Base-by-base conservation (phyloP, 2,888 invertebrate genomes). In the Acronicta psi region DNA sequence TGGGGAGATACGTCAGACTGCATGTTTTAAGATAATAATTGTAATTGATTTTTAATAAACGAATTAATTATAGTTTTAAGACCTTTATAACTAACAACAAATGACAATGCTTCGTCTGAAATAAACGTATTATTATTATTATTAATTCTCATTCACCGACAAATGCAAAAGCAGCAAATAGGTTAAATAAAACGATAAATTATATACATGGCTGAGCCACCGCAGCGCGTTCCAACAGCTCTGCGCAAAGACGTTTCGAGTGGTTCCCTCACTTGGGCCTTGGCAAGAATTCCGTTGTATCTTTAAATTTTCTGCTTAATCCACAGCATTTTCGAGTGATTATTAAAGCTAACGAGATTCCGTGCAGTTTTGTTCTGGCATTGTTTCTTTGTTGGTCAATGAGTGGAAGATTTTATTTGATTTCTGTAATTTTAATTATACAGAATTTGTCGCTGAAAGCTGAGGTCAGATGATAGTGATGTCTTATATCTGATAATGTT, bases 281-380 rank as follows among this genome's bases (percentile, higher is more conserved):
- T 93, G 93, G 93, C 93, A 93, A 91, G 91, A 88, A 89, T 88
- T 81, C 81, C 78, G 86, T 86, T 91, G 91, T 93, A 88, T 93
- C 92, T 93, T 92, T 89, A 89, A 91, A 91, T 89, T 88, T 84
- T 84, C 83, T 82, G 87, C 87, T 91, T 87, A 85, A 90, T 89
- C 84, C 82, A 84, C 80, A 71, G 88, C 81, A 84, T 81, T 79
- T 84, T 88, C 84, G 57, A 85, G 88, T 85, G 87, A 90, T 90
- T 90, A 90, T 91, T 92, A 89, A 89, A 87, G 81, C 84, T 91
- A 91, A 92, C 89, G 88, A 90, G 88, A 75, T 56, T 71, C 65
- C 31, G 65, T 73, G 58, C 57, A 72, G 53, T 67, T 62, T 53
- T 70, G 65, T 64, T 59, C 58, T 64, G 50, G 63, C 59, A 55